These are phyloP conservation scores for Hypsibius dujardini DNA, from an alignment of 1,140 invertebrate genomes.

Conservation along the genomic window DNA sequence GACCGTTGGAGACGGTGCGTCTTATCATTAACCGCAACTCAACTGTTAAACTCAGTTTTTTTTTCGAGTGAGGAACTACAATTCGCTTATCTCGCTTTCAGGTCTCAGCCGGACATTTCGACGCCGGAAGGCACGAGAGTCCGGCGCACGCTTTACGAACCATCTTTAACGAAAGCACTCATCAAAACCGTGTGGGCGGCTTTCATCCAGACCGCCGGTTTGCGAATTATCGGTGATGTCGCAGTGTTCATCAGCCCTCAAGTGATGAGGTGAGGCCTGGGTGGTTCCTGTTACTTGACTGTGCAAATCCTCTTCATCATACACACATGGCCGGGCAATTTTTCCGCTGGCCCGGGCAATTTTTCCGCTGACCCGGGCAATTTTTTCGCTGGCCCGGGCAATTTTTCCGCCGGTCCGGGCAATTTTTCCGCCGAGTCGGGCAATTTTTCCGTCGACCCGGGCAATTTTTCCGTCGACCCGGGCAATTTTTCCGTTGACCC, in stretches of 20 bases:
- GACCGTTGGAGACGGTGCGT: not conserved
- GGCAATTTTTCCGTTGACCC: no score
- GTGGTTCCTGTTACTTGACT: no score
- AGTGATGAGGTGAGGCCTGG: not conserved
- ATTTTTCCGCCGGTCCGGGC: no score
- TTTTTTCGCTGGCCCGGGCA: no score
- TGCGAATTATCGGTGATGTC: not conserved
- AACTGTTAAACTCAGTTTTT: not conserved
- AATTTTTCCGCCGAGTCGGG: no score
- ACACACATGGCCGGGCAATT: no score
- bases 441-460: no score
- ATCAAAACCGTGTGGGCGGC: not conserved
- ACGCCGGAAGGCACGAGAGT: not conserved
- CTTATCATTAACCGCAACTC: not conserved
- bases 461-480: no score
- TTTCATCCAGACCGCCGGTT: not conserved
- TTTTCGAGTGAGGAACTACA: not conserved
- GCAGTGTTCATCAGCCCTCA: not conserved
- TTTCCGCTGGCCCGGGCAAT: no score
- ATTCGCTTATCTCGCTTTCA: not conserved
- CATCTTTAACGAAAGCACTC: not conserved
- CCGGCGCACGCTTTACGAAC: not conserved
- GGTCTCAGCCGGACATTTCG: not conserved
- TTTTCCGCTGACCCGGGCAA: no score
- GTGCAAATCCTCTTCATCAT: no score